Percentiles rank a stretch among this genome's conserved stretches.
These are phyloP conservation scores for Apis dorsata DNA, from an alignment of 1,140 invertebrate genomes.

Conservation along the genomic window DNA sequence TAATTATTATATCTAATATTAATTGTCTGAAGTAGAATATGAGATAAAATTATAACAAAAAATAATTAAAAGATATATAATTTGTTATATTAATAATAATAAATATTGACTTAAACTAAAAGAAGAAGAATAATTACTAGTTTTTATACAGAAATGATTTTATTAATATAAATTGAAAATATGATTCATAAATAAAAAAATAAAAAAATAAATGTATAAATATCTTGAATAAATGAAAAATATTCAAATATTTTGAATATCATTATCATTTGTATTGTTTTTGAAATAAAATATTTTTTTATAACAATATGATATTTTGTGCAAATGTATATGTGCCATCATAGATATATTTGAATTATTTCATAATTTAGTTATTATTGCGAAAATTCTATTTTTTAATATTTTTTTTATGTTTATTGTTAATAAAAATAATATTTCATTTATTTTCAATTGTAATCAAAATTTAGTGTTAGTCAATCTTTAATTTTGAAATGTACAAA, in stretches of 20 bases:
- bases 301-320: slow-evolving; percentile 11
- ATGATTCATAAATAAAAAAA: slow-evolving; percentile 4
- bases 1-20: background rate
- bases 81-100: background rate
- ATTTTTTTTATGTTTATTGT: background rate
- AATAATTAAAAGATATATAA: background rate
- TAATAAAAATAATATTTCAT: slow-evolving; percentile 1
- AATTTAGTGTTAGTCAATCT: background rate
- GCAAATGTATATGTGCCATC: slow-evolving; percentile 3
- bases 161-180: slow-evolving; percentile 23
- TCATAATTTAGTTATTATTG: background rate
- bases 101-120: background rate
- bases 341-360: background rate
- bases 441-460: slow-evolving; percentile 10
- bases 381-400: background rate
- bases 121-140: background rate
- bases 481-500: slow-evolving; percentile 15
- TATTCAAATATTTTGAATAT: background rate
- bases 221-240: no score
- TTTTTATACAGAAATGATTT: slow-evolving; percentile 17
- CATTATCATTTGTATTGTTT: background rate
- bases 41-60: background rate
- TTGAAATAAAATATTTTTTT: slow-evolving; percentile 15
- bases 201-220: slow-evolving; percentile 21
- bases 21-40: background rate